These are phyloP conservation scores for Pelosia muscerda DNA, from an alignment of 2,888 invertebrate species.

Conservation along the genomic window DNA sequence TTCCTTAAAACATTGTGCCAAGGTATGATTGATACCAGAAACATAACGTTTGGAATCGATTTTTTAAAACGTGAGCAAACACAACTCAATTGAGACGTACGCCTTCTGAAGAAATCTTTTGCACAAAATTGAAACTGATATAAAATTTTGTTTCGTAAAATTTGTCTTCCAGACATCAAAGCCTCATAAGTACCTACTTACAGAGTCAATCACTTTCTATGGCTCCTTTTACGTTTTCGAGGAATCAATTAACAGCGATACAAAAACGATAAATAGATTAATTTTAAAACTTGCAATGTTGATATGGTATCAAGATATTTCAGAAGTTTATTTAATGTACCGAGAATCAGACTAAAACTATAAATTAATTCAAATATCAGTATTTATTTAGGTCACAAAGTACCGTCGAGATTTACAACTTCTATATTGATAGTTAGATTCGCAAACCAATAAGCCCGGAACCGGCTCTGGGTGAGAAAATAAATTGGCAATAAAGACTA, in stretches of 20 bases:
- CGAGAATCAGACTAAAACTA: not conserved
- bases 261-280: not conserved
- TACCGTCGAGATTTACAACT: not conserved
- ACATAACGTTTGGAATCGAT: not conserved
- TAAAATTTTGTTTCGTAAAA: not conserved
- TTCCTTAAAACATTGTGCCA: too few species aligned
- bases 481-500: not conserved
- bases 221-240: not conserved
- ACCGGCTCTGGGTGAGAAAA: too few species aligned
- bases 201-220: not conserved
- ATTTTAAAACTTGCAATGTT: not conserved
- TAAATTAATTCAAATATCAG: not conserved
- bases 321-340: too few species aligned
- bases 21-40: not conserved
- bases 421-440: not conserved
- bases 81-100: not conserved
- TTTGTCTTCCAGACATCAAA: not conserved
- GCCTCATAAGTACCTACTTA: not conserved
- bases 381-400: not conserved
- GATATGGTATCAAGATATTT: not conserved
- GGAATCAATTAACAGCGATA: not conserved
- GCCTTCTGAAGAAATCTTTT: too few species aligned
- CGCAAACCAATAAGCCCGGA: not conserved
- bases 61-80: not conserved
- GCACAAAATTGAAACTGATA: not conserved